These are phyloP conservation scores for Acanthopagrus latus DNA, from an alignment of 2,797 vertebrate species.

Conservation along the genomic window DNA sequence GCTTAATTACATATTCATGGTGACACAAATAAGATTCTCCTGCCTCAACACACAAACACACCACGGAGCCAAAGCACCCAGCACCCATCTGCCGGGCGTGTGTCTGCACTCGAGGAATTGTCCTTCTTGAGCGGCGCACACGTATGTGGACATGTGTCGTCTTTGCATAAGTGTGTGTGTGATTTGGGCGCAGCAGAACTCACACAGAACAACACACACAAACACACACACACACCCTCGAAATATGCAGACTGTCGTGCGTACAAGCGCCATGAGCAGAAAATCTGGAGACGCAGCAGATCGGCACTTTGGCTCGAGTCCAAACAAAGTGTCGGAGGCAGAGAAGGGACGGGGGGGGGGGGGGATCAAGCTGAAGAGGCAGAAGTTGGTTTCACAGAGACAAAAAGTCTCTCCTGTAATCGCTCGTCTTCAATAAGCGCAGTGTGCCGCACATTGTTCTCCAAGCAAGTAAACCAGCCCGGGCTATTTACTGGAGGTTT, in stretches of 20 bases:
- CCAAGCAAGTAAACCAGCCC: slow-evolving; percentile 70
- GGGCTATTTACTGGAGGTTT: slow-evolving; percentile 74
- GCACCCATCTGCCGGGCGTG: slow-evolving; percentile 78
- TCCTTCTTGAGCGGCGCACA: slow-evolving; percentile 20
- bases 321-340: slow-evolving; percentile 64
- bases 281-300: slow-evolving; percentile 63
- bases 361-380: slow-evolving; percentile 58
- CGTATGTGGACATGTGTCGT: slow-evolving; percentile 14
- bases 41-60: slow-evolving; percentile 65
- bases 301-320: slow-evolving; percentile 62
- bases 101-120: slow-evolving; percentile 65
- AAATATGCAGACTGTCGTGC: slow-evolving; percentile 25
- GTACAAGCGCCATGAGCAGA: slow-evolving; percentile 40
- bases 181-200: neutral
- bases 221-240: neutral
- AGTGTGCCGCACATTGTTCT: slow-evolving; percentile 60
- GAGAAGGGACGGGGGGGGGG: slow-evolving; percentile 21
- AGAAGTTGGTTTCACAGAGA: slow-evolving; percentile 44
- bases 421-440: slow-evolving; percentile 51
- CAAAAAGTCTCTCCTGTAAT: slow-evolving; percentile 50
- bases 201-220: neutral
- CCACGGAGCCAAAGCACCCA: slow-evolving; percentile 61
- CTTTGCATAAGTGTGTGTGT: slow-evolving; percentile 12
- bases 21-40: slow-evolving; percentile 72
- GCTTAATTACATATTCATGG: slow-evolving; percentile 82